Percentiles rank a stretch among this genome's conserved stretches.
Conservation (phyloP, 2,113 vertebrate species). For the Phyllostomus hastatus region DNA sequence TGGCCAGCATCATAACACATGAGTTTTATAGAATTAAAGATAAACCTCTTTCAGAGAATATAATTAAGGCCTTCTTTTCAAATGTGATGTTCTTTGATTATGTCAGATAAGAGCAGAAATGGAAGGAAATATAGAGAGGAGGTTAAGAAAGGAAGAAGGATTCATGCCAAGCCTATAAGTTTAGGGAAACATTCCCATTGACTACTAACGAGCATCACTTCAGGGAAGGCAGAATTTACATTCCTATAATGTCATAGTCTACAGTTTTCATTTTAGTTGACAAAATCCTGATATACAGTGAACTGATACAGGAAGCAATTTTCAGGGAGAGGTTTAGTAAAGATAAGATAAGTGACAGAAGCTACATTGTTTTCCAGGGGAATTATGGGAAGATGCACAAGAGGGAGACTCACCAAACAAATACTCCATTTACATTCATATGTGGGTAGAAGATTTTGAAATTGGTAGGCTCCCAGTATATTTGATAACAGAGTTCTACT, state of each 20-base stretch:
- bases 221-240: constrained; percentile 41
- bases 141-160: background rate
- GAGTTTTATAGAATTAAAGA: background rate
- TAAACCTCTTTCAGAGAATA: background rate
- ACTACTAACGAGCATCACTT: constrained; percentile 19
- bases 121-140: background rate
- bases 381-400: background rate
- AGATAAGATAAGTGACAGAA: background rate
- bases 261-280: background rate
- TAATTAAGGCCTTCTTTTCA: background rate
- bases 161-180: background rate
- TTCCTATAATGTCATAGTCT: constrained; percentile 29
- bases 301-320: background rate
- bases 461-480: background rate
- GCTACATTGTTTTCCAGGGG: background rate
- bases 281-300: background rate
- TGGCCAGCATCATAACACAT: background rate
- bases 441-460: background rate
- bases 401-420: background rate
- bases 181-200: background rate
- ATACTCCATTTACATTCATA: background rate
- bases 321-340: constrained; percentile 24
- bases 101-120: background rate
- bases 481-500: background rate
- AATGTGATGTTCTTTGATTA: constrained; percentile 28